Base-by-base conservation (phyloP, 2,113 vertebrate species). In the Phocoena sinus region DNA sequence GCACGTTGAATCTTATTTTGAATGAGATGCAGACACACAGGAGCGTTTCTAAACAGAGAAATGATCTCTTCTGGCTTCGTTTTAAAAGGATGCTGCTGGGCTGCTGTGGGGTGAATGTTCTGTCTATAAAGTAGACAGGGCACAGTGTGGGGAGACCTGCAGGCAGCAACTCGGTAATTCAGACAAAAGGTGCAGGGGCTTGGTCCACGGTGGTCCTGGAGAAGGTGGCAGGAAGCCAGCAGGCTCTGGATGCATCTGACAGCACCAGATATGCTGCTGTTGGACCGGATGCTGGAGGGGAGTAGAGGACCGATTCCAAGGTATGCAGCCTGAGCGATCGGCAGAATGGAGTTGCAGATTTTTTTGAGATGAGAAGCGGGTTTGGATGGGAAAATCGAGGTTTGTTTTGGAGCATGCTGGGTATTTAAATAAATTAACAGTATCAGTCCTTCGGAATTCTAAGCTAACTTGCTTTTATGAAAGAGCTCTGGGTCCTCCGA, bases 291-390 rank as follows among this genome's bases (percentile, higher is more conserved):
- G 36, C 13, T n/a, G 58, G 17, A 58, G 25, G 21, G 47, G 47
- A 25, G 3, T 47, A 20, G n/a, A 31, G 28, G 62, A 36, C 26
- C 13, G 73, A 8, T 28, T 91, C n/a, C 0, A 31, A 8, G 15
- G 11, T n/a, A 36, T 33, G 14, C 1, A 0, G 23, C 21, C 41
- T 10, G 14, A 47, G 7, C 23, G 26, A 26, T 6, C 10, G 33
- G 65, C 13, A 81, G 71, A 58, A 50, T 0, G 9, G 80, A 74
- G 33, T 6, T 13, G 38, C 4, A 58, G 3, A 9, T 3, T 3
- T 31, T 95, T 82, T 21, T 53, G 36, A 76, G 74, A 83, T 0
- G 26, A 80, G 83, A 83, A 87, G 47, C 3, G 38, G 70, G 38
- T 50, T 63, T 79, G 71, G 53, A 8, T 23, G 58, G 28, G 76